Conservation (phyloP, 2,888 invertebrate species). For the Chalcis sispes region DNA sequence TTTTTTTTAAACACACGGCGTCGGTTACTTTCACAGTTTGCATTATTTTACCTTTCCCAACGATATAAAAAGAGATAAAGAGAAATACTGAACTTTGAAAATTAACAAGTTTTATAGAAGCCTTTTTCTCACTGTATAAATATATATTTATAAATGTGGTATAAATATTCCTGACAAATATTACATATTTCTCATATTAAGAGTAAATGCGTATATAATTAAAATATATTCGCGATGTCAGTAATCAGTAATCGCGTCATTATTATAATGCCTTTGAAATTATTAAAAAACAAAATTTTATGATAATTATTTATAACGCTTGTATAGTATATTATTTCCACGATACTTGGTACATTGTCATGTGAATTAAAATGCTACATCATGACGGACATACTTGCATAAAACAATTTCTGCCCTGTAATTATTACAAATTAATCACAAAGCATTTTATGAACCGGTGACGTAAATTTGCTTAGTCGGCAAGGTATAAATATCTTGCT, state of each 20-base stretch:
- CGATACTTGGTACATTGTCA: slow-evolving; percentile 3
- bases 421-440: slow-evolving; percentile 31
- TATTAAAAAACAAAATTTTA: slow-evolving; percentile 20
- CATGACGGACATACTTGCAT: slow-evolving; percentile 22
- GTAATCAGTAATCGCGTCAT: slow-evolving; percentile 21
- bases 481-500: slow-evolving; percentile 44
- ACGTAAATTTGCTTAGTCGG: slow-evolving; percentile 28
- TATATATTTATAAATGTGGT: not conserved
- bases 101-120: not conserved
- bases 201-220: slow-evolving; percentile 33
- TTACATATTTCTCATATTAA: slow-evolving; percentile 24
- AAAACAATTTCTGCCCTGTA: slow-evolving; percentile 11
- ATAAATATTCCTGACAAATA: not conserved
- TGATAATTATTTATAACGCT: not conserved
- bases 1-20: no score
- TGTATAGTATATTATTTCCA: slow-evolving; percentile 27
- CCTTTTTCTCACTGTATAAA: not conserved
- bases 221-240: slow-evolving; percentile 6
- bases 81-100: not conserved
- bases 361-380: slow-evolving; percentile 33
- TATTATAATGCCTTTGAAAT: slow-evolving; percentile 14
- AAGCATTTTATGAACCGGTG: slow-evolving; percentile 31
- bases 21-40: not conserved
- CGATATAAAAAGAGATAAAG: not conserved
- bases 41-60: not conserved